A percentile compares a stretch with the other conserved stretches of the same genome.
These are phyloP conservation scores for Castor canadensis DNA, from an alignment of 2,113 vertebrate genomes.

Conservation along the genomic window DNA sequence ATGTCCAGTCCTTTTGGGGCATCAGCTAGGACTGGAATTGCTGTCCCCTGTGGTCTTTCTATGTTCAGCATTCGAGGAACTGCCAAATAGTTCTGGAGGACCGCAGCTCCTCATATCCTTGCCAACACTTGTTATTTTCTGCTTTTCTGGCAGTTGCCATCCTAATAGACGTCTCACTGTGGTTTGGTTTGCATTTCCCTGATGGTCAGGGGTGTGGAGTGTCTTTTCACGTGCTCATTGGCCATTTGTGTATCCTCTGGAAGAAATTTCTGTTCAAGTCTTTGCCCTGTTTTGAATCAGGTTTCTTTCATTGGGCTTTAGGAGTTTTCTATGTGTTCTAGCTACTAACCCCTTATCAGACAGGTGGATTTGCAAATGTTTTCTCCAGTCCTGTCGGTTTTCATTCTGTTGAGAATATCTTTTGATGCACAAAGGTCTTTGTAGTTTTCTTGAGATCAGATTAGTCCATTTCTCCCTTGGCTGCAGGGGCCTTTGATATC, in stretches of 20 bases:
- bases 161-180: accelerated
- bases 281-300: not conserved
- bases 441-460: not conserved
- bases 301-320: not conserved
- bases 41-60: too few species aligned
- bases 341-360: too few species aligned
- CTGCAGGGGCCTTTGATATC: not conserved
- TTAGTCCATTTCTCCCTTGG: not conserved
- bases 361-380: not conserved
- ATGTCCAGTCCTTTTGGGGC: not conserved
- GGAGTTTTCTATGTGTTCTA: not conserved
- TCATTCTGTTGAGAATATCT: too few species aligned
- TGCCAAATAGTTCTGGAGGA: too few species aligned
- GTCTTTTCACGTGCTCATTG: too few species aligned
- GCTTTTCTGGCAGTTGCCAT: too few species aligned
- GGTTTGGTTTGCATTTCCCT: not conserved
- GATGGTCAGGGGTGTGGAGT: too few species aligned
- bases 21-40: too few species aligned
- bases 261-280: accelerated
- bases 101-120: not conserved
- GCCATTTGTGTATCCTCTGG: too few species aligned
- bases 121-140: too few species aligned
- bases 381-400: not conserved
- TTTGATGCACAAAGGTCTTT: not conserved
- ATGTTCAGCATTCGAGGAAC: too few species aligned